Conservation (phyloP, 2,797 vertebrate genomes). For the Numenius phaeopus region DNA sequence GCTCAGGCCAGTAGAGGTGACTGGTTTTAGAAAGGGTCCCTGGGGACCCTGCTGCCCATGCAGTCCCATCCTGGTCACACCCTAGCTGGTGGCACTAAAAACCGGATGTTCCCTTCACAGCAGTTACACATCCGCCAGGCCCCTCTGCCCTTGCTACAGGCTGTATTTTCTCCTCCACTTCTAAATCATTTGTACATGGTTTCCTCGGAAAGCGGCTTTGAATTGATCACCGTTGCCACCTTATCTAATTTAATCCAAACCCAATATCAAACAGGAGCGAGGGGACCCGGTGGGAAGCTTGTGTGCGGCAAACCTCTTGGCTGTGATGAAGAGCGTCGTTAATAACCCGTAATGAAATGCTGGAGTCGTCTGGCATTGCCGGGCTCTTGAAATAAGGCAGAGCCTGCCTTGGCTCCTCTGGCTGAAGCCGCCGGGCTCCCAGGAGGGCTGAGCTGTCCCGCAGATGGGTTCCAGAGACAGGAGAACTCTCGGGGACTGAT, state of each 20-base stretch:
- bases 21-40: not conserved
- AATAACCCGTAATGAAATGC: not conserved
- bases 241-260: not conserved
- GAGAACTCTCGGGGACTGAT: accelerated
- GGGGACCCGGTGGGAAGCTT: not conserved
- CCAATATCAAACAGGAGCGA: accelerated
- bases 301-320: accelerated
- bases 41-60: accelerated
- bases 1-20: not conserved
- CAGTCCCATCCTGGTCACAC: not conserved
- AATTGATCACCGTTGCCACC: not conserved
- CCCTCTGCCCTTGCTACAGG: accelerated
- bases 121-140: not conserved
- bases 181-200: not conserved
- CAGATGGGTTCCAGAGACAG: accelerated
- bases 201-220: not conserved
- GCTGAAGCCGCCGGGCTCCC: not conserved
- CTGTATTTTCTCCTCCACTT: not conserved
- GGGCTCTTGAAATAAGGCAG: not conserved
- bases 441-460: not conserved
- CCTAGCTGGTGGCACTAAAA: not conserved
- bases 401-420: not conserved
- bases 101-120: not conserved
- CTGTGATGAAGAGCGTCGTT: not conserved
- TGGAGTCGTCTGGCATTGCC: not conserved